Evolutionary conservation across 2,113 vertebrate genomes (phyloP).

Genomic region (Phycodurus eques): DNA sequence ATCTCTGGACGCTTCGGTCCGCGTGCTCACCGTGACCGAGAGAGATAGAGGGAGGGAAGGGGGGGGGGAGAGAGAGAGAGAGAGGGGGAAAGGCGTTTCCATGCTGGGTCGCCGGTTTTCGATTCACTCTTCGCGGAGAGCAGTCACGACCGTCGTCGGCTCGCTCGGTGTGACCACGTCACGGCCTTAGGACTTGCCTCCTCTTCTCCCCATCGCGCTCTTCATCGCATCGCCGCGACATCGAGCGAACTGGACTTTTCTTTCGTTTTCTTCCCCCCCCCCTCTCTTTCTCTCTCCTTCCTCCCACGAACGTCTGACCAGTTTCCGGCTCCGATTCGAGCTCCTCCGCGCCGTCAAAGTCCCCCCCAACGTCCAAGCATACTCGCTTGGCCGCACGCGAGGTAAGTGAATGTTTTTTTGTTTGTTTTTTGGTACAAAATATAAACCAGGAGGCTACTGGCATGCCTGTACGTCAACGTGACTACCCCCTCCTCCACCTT

Average conservation of each 20-base stretch:
- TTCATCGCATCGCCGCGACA: background rate
- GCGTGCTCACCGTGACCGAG: constrained; percentile 38
- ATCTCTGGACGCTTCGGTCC: constrained; percentile 52
- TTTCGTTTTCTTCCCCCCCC: background rate
- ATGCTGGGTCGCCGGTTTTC: constrained; percentile 55
- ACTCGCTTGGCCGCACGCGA: background rate
- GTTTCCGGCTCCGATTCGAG: background rate
- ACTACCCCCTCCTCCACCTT: background rate
- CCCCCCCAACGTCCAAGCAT: background rate
- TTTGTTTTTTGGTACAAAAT: background rate
- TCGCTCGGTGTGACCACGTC: constrained; percentile 13
- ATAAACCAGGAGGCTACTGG: background rate
- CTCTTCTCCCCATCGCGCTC: background rate
- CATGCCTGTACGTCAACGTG: constrained; percentile 1
- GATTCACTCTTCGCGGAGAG: constrained; percentile 13
- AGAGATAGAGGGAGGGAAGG: constrained; percentile 36
- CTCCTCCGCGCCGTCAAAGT: background rate
- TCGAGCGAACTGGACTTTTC: background rate
- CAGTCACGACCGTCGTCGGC: constrained; percentile 31
- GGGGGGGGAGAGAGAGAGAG: constrained; percentile 37
- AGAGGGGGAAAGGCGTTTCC: constrained; percentile 70
- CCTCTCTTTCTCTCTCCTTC: background rate
- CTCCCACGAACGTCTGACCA: background rate
- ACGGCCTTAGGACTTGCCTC: constrained; percentile 12
- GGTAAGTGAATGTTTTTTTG: background rate